Evolutionary conservation across 2,797 vertebrate species (phyloP).

Genomic region (Parauchenoglanis ngamensis): DNA sequence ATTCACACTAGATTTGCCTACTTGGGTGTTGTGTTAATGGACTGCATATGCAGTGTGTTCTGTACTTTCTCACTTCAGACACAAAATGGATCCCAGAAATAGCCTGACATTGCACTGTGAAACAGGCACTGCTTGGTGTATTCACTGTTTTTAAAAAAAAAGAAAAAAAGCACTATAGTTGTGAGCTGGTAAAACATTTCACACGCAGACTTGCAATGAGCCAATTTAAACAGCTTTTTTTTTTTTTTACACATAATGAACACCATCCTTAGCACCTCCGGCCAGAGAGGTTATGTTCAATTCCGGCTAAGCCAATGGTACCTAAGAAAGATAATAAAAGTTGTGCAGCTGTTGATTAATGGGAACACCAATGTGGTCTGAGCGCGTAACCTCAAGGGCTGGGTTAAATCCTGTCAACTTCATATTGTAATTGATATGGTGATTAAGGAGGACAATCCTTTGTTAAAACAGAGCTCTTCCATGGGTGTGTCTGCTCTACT

Average conservation of each 20-base stretch:
- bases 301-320: neutral
- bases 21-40: slow-evolving; percentile 50
- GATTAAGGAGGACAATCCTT: neutral
- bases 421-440: neutral
- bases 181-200: neutral
- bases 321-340: neutral
- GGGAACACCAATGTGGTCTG: neutral
- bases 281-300: neutral
- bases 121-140: neutral
- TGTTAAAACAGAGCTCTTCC: neutral
- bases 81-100: slow-evolving; percentile 27
- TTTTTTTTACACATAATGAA: neutral
- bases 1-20: neutral
- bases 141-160: slow-evolving; percentile 5
- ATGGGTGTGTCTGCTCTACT: neutral
- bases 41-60: slow-evolving; percentile 54
- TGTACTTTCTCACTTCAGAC: slow-evolving; percentile 21
- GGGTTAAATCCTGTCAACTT: neutral
- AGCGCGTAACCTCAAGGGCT: neutral
- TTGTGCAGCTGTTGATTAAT: neutral
- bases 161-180: neutral
- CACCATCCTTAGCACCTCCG: neutral
- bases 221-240: neutral
- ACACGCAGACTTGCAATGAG: neutral
- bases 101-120: neutral